A percentile compares a stretch with the other conserved stretches of the same genome.
Conservation (phyloP, 1,140 invertebrate genomes). For the Choristoneura fumiferana region DNA sequence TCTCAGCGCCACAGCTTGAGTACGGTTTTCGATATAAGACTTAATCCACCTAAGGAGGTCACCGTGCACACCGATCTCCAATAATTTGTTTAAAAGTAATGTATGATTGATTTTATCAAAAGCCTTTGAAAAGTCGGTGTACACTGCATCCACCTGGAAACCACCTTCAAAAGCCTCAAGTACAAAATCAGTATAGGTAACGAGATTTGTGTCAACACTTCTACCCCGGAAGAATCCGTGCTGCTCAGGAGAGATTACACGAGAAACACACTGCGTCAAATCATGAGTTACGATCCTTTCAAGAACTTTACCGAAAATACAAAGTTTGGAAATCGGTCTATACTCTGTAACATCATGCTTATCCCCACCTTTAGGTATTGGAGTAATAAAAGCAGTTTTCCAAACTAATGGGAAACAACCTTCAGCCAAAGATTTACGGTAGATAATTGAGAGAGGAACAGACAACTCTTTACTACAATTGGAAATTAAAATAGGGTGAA, state of each 20-base stretch:
- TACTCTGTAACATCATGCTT: not conserved
- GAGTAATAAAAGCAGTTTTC: not conserved
- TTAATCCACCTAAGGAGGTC: slow-evolving; percentile 4
- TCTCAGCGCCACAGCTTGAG: not conserved
- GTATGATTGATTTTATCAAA: slow-evolving; percentile 16
- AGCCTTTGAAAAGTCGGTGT: slow-evolving; percentile 18
- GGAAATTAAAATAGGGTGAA: slow-evolving; percentile 6
- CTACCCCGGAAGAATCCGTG: slow-evolving; percentile 5
- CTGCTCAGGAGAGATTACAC: not conserved
- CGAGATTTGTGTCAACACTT: slow-evolving; percentile 9
- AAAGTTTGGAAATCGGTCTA: slow-evolving; percentile 8
- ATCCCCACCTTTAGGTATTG: not conserved
- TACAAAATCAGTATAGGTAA: not conserved
- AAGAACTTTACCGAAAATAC: slow-evolving; percentile 6
- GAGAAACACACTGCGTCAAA: not conserved
- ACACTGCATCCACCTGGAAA: slow-evolving; percentile 17
- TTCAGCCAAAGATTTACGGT: not conserved
- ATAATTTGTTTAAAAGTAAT: not conserved
- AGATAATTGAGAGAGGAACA: not conserved
- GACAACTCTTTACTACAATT: not conserved
- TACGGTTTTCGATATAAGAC: slow-evolving; percentile 2
- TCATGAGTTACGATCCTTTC: not conserved
- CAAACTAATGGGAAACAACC: slow-evolving; percentile 6
- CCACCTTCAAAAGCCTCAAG: not conserved
- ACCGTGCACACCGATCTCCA: slow-evolving; percentile 11